These are phyloP conservation scores for Scolopax rusticola DNA, from an alignment of 2,797 vertebrate species.

Conservation along the genomic window DNA sequence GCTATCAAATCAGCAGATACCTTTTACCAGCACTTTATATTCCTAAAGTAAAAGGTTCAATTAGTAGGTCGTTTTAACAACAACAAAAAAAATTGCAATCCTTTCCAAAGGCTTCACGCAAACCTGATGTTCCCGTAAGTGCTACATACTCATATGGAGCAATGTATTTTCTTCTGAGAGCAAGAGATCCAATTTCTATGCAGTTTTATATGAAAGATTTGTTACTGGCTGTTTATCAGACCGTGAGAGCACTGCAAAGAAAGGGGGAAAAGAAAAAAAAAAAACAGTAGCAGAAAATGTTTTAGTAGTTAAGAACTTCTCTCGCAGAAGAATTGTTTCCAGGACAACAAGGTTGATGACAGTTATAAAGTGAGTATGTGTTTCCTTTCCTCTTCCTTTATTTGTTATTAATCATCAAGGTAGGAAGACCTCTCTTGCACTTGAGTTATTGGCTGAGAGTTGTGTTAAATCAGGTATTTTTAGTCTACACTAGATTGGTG, in stretches of 20 bases:
- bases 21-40: background rate
- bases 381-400: background rate
- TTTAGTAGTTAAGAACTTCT: background rate
- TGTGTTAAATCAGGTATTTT: background rate
- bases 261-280: background rate
- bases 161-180: background rate
- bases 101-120: background rate
- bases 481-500: background rate
- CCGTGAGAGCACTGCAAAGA: background rate
- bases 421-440: background rate
- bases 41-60: background rate
- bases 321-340: conserved; percentile 19
- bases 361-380: background rate
- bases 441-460: background rate
- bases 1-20: background rate
- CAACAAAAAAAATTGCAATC: background rate
- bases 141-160: background rate
- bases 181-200: background rate
- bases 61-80: background rate
- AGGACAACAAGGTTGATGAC: conserved; percentile 32
- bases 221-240: background rate
- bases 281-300: background rate
- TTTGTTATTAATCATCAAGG: background rate
- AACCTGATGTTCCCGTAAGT: background rate
- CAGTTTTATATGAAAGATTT: background rate